These are phyloP conservation scores for Anabacerthia variegaticeps DNA, from an alignment of 2,797 vertebrate genomes.

Conservation along the genomic window DNA sequence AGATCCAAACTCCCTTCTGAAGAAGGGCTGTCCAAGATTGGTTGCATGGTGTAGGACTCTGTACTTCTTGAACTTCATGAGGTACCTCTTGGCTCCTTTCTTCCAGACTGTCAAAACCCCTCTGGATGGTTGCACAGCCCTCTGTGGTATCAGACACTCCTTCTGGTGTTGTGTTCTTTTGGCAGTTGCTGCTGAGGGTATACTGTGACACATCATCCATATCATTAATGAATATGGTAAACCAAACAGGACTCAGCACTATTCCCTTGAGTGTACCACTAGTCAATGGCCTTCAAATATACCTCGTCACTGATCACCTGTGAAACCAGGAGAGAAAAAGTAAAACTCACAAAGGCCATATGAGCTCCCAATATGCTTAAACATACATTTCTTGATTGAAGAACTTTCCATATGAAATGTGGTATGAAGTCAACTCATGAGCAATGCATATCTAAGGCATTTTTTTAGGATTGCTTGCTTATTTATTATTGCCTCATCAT, in stretches of 20 bases:
- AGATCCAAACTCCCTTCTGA: background rate
- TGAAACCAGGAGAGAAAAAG: background rate
- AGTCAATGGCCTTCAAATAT: background rate
- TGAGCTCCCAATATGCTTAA: background rate
- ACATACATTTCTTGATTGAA: background rate
- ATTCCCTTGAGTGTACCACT: background rate
- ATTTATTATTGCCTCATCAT: background rate
- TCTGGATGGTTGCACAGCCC: background rate
- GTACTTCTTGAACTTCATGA: background rate
- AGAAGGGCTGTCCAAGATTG: background rate
- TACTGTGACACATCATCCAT: background rate
- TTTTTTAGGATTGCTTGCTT: background rate
- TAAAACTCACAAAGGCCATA: background rate
- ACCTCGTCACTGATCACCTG: background rate
- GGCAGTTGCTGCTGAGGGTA: background rate
- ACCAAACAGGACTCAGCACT: background rate
- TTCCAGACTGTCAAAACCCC: background rate
- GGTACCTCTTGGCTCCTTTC: background rate
- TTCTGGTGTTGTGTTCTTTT: background rate
- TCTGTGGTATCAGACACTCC: background rate
- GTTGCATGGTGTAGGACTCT: background rate
- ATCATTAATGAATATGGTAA: background rate
- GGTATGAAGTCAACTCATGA: background rate
- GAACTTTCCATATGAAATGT: background rate
- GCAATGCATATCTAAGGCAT: background rate